These are phyloP conservation scores for Eupeodes latifasciatus DNA, from an alignment of 2,888 invertebrate genomes.

Conservation along the genomic window DNA sequence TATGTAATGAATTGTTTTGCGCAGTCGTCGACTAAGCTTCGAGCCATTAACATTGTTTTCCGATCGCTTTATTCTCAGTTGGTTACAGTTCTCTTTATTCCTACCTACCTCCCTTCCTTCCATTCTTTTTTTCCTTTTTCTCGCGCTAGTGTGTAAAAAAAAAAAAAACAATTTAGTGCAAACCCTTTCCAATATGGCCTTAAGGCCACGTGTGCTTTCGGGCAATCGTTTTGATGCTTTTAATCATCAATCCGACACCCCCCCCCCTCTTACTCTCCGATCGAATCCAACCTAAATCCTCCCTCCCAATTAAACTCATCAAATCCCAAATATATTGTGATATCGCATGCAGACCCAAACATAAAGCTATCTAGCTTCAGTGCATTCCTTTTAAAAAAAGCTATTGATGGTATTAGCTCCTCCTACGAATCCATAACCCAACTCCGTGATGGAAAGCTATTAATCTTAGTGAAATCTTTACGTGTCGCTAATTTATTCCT, in stretches of 20 bases:
- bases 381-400: constrained; percentile 14
- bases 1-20: too few species aligned
- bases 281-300: neutral
- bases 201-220: constrained; percentile 3
- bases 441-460: too few species aligned
- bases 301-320: constrained; percentile 2
- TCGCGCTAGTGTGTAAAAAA: neutral
- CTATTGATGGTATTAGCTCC: neutral
- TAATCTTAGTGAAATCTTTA: too few species aligned
- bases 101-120: neutral
- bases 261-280: neutral
- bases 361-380: neutral
- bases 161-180: neutral
- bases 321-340: too few species aligned
- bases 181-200: neutral
- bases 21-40: neutral
- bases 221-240: too few species aligned
- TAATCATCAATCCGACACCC: neutral
- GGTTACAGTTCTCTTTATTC: neutral
- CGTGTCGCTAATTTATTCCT: too few species aligned
- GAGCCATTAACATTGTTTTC: constrained; percentile 16
- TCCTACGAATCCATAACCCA: too few species aligned
- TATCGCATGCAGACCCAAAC: neutral
- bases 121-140: neutral
- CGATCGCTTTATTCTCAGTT: constrained; percentile 5